These are phyloP conservation scores for Apostichopus leukothele DNA, from an alignment of 53 echinoderm and acorn worm species.

Conservation along the genomic window DNA sequence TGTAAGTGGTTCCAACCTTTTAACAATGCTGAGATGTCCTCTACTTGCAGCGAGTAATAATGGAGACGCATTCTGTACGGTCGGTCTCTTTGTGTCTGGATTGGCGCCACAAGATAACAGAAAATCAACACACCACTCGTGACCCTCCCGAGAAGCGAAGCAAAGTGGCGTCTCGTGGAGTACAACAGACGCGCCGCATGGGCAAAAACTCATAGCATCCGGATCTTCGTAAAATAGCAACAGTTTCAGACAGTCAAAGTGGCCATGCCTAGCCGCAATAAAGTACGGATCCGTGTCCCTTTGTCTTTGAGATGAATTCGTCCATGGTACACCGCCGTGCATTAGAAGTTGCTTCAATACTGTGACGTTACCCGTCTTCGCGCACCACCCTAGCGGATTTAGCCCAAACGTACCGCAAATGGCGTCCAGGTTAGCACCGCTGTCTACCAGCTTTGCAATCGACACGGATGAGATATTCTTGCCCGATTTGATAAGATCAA, in stretches of 20 bases:
- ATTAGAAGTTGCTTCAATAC: slow-evolving; percentile 18
- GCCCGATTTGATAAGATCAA: slow-evolving; percentile 23
- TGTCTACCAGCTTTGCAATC: neutral
- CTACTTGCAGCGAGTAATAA: slow-evolving; percentile 12
- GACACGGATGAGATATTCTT: neutral
- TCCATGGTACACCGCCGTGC: neutral
- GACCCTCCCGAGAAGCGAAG: slow-evolving; percentile 32
- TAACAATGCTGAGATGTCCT: slow-evolving; percentile 24
- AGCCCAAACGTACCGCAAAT: neutral
- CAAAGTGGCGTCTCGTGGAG: slow-evolving; percentile 29
- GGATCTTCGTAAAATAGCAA: slow-evolving; percentile 39
- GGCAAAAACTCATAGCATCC: slow-evolving; percentile 42
- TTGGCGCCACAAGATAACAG: slow-evolving; percentile 35
- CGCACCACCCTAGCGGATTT: slow-evolving; percentile 11
- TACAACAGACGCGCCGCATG: slow-evolving; percentile 6
- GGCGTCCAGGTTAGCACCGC: slow-evolving; percentile 12
- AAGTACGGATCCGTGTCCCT: slow-evolving; percentile 34
- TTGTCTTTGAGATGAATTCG: neutral
- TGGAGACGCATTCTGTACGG: neutral
- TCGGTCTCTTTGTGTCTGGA: slow-evolving; percentile 18
- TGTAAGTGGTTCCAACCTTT: slow-evolving; percentile 11
- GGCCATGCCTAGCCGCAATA: slow-evolving; percentile 25
- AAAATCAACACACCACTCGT: slow-evolving; percentile 33
- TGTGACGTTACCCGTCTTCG: slow-evolving; percentile 5
- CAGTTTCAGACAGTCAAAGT: slow-evolving; percentile 40